Evolutionary conservation across 37 sponge, comb jelly and placozoan species (phyloP), one percentile per base, ranked within the genome.

Genomic region (Cladorhizidae sp.): DNA sequence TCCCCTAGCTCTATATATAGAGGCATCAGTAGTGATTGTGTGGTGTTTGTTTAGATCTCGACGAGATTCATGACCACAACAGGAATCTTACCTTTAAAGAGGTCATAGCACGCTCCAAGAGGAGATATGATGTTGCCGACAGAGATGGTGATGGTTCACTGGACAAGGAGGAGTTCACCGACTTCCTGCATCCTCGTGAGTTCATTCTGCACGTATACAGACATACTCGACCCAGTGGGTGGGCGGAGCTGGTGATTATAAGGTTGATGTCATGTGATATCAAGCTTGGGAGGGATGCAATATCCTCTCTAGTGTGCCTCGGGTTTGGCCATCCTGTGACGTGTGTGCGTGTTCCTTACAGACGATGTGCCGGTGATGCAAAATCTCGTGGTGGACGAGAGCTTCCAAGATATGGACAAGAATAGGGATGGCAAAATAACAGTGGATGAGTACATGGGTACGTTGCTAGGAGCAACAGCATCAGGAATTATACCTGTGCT

Each of bases 281-380:
- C n/a, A n/a, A n/a, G n/a, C n/a, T n/a, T n/a, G n/a, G n/a, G n/a
- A n/a, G n/a, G n/a, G n/a, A n/a, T n/a, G n/a, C n/a, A n/a, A n/a
- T n/a, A 12, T 45, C 49, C 49, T 45, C 49, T 12, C 49, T 9
- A 12, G 49, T 45, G 5, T 61, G 29, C 29, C 62, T 61, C 6
- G 62, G 29, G 7, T 15, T 61, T 61, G 6, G 29, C 28, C 12
- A 12, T 3, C 6, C 29, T 61, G 62, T 29, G 14, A 61, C 29
- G 12, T 61, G 62, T 61, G 14, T 29, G 62, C 29, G 38, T 45
- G 49, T 29, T 2, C 32, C 23, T 2, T 23, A 38, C 79, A 73
- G 96, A 92, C 56, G 97, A 96, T 61, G 91, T 88, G 25, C 74
- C 78, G 0, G 83, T 78, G 71, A 96, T 96, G 97, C 74, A 79